A percentile compares a stretch with the other conserved stretches of the same genome.
These are phyloP conservation scores for Dicrostonyx torquatus DNA, from an alignment of 2,797 vertebrate genomes.

Conservation along the genomic window DNA sequence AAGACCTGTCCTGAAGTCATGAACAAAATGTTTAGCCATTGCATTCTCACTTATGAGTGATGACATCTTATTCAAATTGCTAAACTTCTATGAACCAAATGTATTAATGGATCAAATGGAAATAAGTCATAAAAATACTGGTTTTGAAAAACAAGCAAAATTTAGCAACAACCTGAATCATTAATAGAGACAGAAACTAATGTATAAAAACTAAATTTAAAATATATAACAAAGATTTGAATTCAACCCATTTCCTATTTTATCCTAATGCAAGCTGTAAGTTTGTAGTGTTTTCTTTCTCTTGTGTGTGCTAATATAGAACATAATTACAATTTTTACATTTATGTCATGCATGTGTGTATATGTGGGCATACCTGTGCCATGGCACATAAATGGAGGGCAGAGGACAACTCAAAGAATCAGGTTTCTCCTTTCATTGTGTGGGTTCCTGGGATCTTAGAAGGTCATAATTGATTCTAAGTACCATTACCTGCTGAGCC, in stretches of 20 bases:
- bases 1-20: background rate
- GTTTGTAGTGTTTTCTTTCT: slow-evolving; percentile 23
- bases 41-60: background rate
- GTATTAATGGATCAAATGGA: background rate
- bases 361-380: background rate
- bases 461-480: too few relatives aligned
- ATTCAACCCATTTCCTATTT: background rate
- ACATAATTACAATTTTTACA: background rate
- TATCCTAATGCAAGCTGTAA: background rate
- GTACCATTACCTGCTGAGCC: background rate
- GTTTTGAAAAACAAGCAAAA: slow-evolving; percentile 2
- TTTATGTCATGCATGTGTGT: background rate
- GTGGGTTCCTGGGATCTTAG: background rate
- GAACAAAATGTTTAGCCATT: background rate
- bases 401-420: background rate
- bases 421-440: too few relatives aligned
- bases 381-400: background rate
- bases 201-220: slow-evolving; percentile 16
- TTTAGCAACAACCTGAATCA: background rate
- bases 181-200: background rate
- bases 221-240: background rate
- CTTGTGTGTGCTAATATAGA: background rate
- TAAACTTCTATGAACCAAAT: background rate
- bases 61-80: background rate
- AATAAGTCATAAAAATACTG: background rate